These are phyloP conservation scores for Eristalis arbustorum DNA, from an alignment of 2,888 invertebrate species.

Conservation along the genomic window DNA sequence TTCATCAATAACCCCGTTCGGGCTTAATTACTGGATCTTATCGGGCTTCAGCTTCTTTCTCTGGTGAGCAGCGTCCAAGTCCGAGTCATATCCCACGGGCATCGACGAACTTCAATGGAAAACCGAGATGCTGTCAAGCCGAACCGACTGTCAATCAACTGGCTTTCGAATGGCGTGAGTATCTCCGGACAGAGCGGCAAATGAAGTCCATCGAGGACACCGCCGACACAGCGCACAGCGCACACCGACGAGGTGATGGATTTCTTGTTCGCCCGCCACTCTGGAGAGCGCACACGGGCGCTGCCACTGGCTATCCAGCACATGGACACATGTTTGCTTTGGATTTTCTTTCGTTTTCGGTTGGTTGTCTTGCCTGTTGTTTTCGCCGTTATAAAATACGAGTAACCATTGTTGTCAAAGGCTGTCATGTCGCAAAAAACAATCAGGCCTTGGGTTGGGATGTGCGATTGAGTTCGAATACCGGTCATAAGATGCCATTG, in stretches of 20 bases:
- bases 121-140: conserved; percentile 45
- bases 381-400: not conserved
- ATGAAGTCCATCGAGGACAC: conserved; percentile 63
- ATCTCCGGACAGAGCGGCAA: conserved; percentile 47
- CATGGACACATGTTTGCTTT: not conserved
- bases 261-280: conserved; percentile 62
- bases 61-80: conserved; percentile 1
- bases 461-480: conserved; percentile 17
- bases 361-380: not conserved
- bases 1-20: not conserved
- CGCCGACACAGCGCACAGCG: conserved; percentile 8
- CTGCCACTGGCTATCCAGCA: not conserved
- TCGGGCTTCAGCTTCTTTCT: not conserved
- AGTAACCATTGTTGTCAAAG: not conserved
- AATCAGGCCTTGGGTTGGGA: conserved; percentile 29
- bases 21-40: conserved; percentile 48
- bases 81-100: conserved; percentile 15
- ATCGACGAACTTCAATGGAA: conserved; percentile 40
- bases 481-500: conserved; percentile 31
- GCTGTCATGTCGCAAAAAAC: conserved; percentile 12
- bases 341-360: not conserved
- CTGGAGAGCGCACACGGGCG: not conserved
- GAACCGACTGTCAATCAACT: conserved; percentile 56
- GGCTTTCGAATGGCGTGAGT: conserved; percentile 33
- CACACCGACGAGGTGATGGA: conserved; percentile 52